Conservation (phyloP, 2,113 vertebrate genomes). For the Myrmecobius fasciatus region DNA sequence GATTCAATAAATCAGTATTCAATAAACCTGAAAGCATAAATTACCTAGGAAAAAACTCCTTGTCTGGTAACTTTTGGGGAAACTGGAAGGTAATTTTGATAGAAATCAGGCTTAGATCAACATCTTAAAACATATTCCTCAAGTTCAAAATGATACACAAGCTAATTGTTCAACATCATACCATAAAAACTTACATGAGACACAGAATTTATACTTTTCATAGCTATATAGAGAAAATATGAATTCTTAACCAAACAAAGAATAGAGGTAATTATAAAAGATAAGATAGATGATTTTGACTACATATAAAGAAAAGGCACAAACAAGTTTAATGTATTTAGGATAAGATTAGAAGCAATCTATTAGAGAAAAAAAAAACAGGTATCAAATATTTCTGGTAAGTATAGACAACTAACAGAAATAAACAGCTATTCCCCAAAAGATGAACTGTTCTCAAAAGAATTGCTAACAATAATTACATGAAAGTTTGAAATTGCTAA, state of each 20-base stretch:
- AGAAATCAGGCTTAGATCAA: neutral
- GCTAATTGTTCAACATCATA: neutral
- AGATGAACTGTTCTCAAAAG: neutral
- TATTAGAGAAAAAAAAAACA: neutral
- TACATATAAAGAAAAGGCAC: neutral
- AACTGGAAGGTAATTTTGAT: neutral
- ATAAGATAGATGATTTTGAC: neutral
- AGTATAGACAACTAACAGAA: neutral
- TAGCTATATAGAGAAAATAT: neutral
- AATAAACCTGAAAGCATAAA: neutral
- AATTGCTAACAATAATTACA: neutral
- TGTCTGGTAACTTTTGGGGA: neutral
- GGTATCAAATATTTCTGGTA: neutral
- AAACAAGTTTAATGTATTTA: neutral
- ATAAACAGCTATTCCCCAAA: neutral
- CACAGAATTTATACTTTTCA: neutral
- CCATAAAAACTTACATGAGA: neutral
- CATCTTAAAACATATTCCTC: neutral
- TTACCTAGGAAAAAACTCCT: neutral
- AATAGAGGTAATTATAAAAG: neutral
- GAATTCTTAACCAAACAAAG: neutral
- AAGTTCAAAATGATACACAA: neutral
- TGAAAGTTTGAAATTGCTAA: neutral
- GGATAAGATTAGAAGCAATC: neutral
- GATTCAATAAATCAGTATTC: neutral